Evolutionary conservation across 2,113 vertebrate species (phyloP).

Genomic region (Psittacara wagleri): DNA sequence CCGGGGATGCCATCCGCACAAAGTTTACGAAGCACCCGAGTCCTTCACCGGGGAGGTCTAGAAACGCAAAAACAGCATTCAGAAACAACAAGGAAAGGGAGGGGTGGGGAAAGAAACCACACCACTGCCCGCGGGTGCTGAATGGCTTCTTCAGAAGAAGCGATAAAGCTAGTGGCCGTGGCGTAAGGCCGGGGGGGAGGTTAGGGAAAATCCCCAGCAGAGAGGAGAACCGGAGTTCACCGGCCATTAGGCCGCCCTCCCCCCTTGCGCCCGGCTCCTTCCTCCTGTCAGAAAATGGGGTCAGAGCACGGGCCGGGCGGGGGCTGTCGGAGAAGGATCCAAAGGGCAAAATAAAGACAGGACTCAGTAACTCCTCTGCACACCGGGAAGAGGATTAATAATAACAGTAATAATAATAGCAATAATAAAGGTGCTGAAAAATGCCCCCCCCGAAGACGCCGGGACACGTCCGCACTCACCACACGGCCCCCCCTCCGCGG

Average conservation of each 20-base stretch:
- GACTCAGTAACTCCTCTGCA: not conserved
- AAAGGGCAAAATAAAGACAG: not conserved
- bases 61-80: slow-evolving; percentile 6
- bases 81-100: not conserved
- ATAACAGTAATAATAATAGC: not conserved
- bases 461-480: slow-evolving; percentile 12
- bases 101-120: not conserved
- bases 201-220: not conserved
- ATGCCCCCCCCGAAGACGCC: not conserved
- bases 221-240: not conserved
- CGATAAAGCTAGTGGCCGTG: not conserved
- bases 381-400: not conserved
- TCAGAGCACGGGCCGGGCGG: not conserved
- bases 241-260: slow-evolving; percentile 24
- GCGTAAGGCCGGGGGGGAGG: not conserved
- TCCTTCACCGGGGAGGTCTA: not conserved
- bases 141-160: not conserved
- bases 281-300: slow-evolving; percentile 36
- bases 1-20: not conserved
- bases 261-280: not conserved
- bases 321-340: not conserved
- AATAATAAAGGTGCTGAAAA: not conserved
- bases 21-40: not conserved
- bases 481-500: not conserved
- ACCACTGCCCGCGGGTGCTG: not conserved